Evolutionary conservation across 2,888 invertebrate genomes (phyloP), one percentile per base, ranked within the genome.

Genomic region (Galerucella nymphaeae): DNA sequence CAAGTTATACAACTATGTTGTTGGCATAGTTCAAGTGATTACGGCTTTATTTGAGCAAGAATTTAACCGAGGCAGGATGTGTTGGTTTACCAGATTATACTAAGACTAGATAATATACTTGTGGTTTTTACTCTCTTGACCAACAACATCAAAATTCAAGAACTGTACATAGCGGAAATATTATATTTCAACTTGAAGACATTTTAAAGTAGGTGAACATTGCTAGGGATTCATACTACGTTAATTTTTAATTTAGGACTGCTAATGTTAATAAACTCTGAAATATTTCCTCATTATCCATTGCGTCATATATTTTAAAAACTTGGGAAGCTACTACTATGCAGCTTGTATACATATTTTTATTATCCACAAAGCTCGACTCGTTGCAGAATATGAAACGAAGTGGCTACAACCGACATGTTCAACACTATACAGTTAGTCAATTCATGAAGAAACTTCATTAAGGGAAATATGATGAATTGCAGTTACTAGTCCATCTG

Each of bases 381-480:
- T n/a, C n/a, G n/a, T n/a, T n/a, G n/a, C n/a, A n/a, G n/a, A n/a
- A n/a, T n/a, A n/a, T n/a, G n/a, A n/a, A n/a, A n/a, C n/a, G n/a
- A n/a, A n/a, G n/a, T n/a, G n/a, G n/a, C n/a, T n/a, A n/a, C n/a
- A n/a, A n/a, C n/a, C n/a, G n/a, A n/a, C n/a, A n/a, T n/a, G n/a
- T n/a, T n/a, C n/a, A n/a, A n/a, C n/a, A n/a, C n/a, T n/a, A n/a
- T n/a, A n/a, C n/a, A n/a, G n/a, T n/a, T n/a, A n/a, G n/a, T n/a
- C n/a, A n/a, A n/a, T n/a, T n/a, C n/a, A n/a, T n/a, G n/a, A n/a
- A n/a, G n/a, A n/a, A n/a, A n/a, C n/a, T n/a, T n/a, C n/a, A n/a
- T n/a, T n/a, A n/a, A n/a, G n/a, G n/a, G n/a, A n/a, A n/a, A n/a
- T 82, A 78, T 82, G 83, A 82, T 82, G 81, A 80, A 83, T 83